A percentile compares a stretch with the other conserved stretches of the same genome.
These are phyloP conservation scores for Vireo griseus DNA, from an alignment of 2,797 vertebrate genomes.

Conservation along the genomic window DNA sequence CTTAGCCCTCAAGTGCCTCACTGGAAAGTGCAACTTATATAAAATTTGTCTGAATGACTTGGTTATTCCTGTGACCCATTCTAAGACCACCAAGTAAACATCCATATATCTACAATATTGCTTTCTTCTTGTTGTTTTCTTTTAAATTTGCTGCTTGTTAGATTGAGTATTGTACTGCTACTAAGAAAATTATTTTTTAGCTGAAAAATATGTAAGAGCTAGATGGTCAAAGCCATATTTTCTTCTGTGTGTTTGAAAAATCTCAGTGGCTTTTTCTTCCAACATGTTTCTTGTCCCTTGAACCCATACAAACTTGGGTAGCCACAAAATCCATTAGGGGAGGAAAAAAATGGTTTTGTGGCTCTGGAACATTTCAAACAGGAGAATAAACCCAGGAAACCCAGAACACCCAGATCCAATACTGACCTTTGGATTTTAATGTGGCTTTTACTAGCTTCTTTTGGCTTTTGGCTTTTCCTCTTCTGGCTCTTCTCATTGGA, in stretches of 20 bases:
- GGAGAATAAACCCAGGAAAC: fast-evolving
- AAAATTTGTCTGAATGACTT: neutral
- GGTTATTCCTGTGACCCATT: neutral
- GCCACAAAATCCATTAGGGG: fast-evolving
- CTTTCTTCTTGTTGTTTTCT: neutral
- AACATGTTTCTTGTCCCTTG: neutral
- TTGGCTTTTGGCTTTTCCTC: neutral
- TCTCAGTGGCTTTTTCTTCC: neutral
- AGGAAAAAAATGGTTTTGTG: neutral
- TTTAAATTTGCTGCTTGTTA: neutral
- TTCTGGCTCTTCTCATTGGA: neutral
- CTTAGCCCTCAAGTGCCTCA: neutral
- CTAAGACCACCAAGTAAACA: neutral
- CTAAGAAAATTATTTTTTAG: neutral
- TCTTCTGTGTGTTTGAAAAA: neutral
- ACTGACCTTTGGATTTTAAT: neutral
- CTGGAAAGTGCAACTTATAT: neutral
- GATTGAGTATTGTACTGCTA: neutral
- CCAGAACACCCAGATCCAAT: too few species aligned
- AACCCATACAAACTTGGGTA: neutral
- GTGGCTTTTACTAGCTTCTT: neutral
- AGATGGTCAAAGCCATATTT: neutral
- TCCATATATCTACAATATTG: neutral
- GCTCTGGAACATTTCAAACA: neutral
- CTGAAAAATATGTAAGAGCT: neutral